Base-by-base conservation (phyloP, 23 tunicate species). In the Ascidia mentula region DNA sequence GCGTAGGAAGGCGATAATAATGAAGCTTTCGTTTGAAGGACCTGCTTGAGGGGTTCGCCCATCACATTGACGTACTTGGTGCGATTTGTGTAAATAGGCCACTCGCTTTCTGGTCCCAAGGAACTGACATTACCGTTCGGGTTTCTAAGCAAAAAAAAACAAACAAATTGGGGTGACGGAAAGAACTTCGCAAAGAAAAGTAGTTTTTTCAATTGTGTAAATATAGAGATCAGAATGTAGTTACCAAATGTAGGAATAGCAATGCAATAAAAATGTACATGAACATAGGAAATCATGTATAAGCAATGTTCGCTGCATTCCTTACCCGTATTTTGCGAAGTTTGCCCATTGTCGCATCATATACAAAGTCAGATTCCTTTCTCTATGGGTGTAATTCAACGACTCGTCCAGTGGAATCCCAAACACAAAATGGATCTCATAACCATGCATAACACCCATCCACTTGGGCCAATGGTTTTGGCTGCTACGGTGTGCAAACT, bases 381-480 rank as follows among this genome's bases (percentile, higher is more conserved):
- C 98, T 40, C 28, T 22, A 9, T 37, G 70, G 0, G 84, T 86
- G 79, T 87, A 92, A 22, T 75, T 72, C 7, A 87, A 69, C 45
- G 71, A 32, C 18, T 79, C 69, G 76, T 92, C 38, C 37, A 92
- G 32, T 1, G 92, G 89, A 28, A 88, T 3, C 6, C 98, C 98
- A 59, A 87, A 92, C 18, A 85, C 82, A 78, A 87, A 92, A 65
- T 92, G 93, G 31, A 92, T 92, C 74, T 92, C 98, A 38, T 92
- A 92, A 31, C 98, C 98, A 74, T 92, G 98, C 89, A 92, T 80
- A n/a, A 83, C 88, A 30, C 98, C 98, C 94, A 88, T 94, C 98
- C 94, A 88, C 37, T 94, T 87, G 7, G 94, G 98, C 98, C 98
- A 88, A 0, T 90, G 94, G n/a, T 87, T 88, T 31, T 88, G 78